Base-by-base conservation (phyloP, 2,888 invertebrate genomes). In the Nematopogon swammerdamellus region DNA sequence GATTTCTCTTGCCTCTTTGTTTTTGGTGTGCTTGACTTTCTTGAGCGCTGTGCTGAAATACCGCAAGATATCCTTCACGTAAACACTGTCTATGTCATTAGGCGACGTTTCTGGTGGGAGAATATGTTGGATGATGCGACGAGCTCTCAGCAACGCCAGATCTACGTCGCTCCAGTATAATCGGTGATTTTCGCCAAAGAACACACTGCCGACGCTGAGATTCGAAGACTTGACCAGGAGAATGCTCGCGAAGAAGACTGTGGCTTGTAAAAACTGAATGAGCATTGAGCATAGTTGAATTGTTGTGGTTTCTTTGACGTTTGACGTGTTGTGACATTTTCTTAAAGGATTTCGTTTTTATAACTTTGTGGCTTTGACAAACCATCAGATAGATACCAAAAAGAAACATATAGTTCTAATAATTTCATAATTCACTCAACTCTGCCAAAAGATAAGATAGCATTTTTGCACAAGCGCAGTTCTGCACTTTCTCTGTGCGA, bases 81-180 rank as follows among this genome's bases (percentile, higher is more conserved):
- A 73, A 52, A 60, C 63, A 43, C 54, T 59, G 52, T 69, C 62
- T 2, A 77, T 58, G 61, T 64, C 61, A 30, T 69, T 62, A 1
- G 72, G 73, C 42, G 59, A 57, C 14, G 67, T 57, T 46, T 56
- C 52, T 3, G 62, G 58, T 3, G 68, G 70, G 51, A 70, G 56
- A 18, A 72, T 52, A 25, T 62, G 54, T 58, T 76, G 72, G 47
- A 75, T 74, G 48, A 64, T 55, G 56, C 60, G 65, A 8, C 77
- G 65, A 46, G 72, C 70, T 19, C 61, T 63, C 48, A 79, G 58
- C 55, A 66, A 73, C 2, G 67, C 63, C 42, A 75, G 56, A 3
- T 77, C 75, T 44, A 67, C 63, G 54, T 65, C 59, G 47, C 52
- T 66, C 79, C 77, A 79, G 54, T 76, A 79, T 3, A 3, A 14